Percentiles rank a stretch among this genome's conserved stretches.
These are phyloP conservation scores for Phalacrocorax carbo DNA, from an alignment of 2,113 vertebrate genomes.

Conservation along the genomic window DNA sequence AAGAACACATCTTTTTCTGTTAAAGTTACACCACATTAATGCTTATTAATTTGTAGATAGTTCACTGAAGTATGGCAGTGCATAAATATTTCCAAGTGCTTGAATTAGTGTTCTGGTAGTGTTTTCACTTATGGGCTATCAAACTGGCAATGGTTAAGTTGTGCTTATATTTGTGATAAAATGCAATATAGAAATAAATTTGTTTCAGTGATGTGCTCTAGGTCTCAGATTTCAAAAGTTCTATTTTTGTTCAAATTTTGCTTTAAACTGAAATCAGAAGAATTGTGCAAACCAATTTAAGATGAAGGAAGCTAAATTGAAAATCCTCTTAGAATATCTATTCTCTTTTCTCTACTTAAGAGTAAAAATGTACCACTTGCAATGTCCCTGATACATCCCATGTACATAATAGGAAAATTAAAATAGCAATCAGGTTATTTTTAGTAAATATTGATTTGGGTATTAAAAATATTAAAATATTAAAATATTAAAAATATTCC, in stretches of 20 bases:
- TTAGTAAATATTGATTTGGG: not conserved
- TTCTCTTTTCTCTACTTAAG: not conserved
- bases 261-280: not conserved
- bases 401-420: not conserved
- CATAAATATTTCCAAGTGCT: not conserved
- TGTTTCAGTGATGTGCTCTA: not conserved
- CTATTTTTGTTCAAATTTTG: not conserved
- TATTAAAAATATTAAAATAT: not conserved
- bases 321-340: not conserved
- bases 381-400: rapidly evolving
- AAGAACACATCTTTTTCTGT: not conserved
- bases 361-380: not conserved
- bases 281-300: not conserved
- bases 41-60: not conserved
- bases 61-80: not conserved
- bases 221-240: not conserved
- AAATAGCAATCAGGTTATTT: not conserved
- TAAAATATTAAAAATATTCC: not conserved
- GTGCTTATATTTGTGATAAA: not conserved
- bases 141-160: not conserved
- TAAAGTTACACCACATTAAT: not conserved
- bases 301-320: not conserved
- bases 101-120: not conserved
- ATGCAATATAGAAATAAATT: not conserved
- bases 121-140: not conserved